Evolutionary conservation across 2,888 invertebrate genomes (phyloP), one percentile per base, ranked within the genome.

Genomic region (Spialia ferax): DNA sequence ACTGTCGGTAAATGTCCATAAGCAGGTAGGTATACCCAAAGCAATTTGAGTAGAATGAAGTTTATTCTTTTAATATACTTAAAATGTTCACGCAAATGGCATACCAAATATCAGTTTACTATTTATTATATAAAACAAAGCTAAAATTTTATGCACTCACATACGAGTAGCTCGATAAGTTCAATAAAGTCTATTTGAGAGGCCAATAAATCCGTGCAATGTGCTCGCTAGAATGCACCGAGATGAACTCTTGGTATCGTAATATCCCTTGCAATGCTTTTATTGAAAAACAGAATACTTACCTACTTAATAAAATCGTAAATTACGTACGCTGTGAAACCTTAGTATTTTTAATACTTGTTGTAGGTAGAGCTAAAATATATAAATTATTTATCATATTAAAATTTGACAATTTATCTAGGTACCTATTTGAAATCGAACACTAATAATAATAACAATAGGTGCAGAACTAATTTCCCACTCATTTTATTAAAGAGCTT

Each of bases 181-280:
- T 15, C 59, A 59, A 59, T 59, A 59, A 59, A 42, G 22, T 59
- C 42, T 59, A 13, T 15, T 42, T n/a, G 59, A 59, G 23, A 59
- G 13, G 42, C 15, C 42, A 59, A 59, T 59, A 59, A 59, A 59
- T 45, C 42, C n/a, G 23, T 45, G 59, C 23, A 23, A 45, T 23
- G 42, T 15, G 38, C 42, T 38, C 42, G 42, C 42, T 26, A 26
- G 59, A 59, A 59, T 45, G 59, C 59, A 45, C 23, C n/a, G 18
- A 23, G 22, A 59, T 18, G 32, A 29, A 35, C 15, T 45, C 38
- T 45, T 38, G 26, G 59, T 42, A 59, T 42, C 26, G 59, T n/a
- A 38, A 59, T 59, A 45, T 55, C 15, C 18, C 15, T 54, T 11
- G 26, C 23, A 26, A 54, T 15, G n/a, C n/a, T 55, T 55, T 55